These are phyloP conservation scores for Trichonephila clavata DNA, from an alignment of 1,140 invertebrate species.

Conservation along the genomic window DNA sequence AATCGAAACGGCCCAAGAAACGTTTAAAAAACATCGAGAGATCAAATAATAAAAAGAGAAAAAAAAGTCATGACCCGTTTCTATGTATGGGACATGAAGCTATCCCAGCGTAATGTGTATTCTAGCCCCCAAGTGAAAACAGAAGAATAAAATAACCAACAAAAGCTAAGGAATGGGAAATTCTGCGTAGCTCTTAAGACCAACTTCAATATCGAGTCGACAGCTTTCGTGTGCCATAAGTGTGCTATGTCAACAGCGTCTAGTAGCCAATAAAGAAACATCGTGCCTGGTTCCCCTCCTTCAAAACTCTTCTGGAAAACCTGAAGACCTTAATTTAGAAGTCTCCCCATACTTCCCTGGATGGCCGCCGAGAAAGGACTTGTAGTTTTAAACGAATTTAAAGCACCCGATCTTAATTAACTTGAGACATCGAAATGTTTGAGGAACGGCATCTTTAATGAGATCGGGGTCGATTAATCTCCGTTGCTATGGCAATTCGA, in stretches of 20 bases:
- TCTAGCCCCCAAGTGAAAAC: conserved; percentile 66
- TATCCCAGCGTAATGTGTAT: conserved; percentile 63
- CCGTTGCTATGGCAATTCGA: conserved; percentile 69
- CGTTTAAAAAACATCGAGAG: conserved; percentile 21
- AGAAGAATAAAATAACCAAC: conserved; percentile 70
- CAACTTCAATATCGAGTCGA: conserved; percentile 75
- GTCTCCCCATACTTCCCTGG: conserved; percentile 48
- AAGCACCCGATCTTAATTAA: conserved; percentile 77
- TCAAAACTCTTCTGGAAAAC: conserved; percentile 59
- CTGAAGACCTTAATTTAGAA: conserved; percentile 69
- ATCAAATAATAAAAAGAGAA: background rate
- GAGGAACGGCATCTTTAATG: conserved; percentile 76
- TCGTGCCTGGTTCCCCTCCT: conserved; percentile 64
- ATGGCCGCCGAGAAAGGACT: conserved; percentile 42
- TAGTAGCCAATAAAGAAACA: conserved; percentile 74
- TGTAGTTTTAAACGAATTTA: conserved; percentile 76
- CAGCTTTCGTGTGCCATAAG: conserved; percentile 74
- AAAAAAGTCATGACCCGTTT: conserved; percentile 14
- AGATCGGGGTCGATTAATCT: conserved; percentile 74
- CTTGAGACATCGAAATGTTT: conserved; percentile 74
- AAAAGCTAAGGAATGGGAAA: conserved; percentile 68
- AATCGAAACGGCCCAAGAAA: conserved; percentile 9
- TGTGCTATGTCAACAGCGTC: conserved; percentile 74
- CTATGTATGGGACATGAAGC: conserved; percentile 20
- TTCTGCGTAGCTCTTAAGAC: conserved; percentile 72